These are phyloP conservation scores for Caenorhabditis sulstoni DNA, from an alignment of 2,888 invertebrate genomes.

Conservation along the genomic window DNA sequence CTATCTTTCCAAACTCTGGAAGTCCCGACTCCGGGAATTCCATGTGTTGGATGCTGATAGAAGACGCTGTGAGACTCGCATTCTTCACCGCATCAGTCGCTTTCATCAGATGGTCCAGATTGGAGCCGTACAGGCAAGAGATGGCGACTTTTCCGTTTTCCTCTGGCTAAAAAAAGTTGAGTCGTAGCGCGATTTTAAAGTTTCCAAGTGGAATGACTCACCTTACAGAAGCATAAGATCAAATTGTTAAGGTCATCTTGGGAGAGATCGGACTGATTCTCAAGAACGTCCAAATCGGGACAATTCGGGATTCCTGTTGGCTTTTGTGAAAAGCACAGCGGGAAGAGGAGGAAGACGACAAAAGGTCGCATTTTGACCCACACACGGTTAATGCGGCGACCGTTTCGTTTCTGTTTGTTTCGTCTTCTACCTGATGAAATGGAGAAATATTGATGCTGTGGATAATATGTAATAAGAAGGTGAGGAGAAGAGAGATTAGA, in stretches of 20 bases:
- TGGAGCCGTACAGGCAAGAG: constrained; percentile 75
- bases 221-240: constrained; percentile 71
- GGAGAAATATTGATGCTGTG: constrained; percentile 9
- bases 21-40: constrained; percentile 64
- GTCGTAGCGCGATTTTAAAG: background rate
- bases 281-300: constrained; percentile 73
- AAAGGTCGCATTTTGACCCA: constrained; percentile 32
- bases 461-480: constrained; percentile 15
- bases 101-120: constrained; percentile 68
- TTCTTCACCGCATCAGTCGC: constrained; percentile 70
- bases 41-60: constrained; percentile 73
- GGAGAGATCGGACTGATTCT: constrained; percentile 62
- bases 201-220: constrained; percentile 40
- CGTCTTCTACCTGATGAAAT: background rate
- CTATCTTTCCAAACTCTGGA: constrained; percentile 59
- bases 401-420: too few species aligned
- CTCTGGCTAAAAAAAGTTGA: constrained; percentile 42
- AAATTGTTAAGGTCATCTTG: constrained; percentile 64
- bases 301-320: constrained; percentile 69
- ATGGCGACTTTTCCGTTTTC: constrained; percentile 63
- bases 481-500: constrained; percentile 23
- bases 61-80: constrained; percentile 66
- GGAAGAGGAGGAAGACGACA: constrained; percentile 20
- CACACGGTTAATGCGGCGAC: too few species aligned
- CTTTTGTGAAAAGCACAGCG: background rate